These are phyloP conservation scores for Belonocnema kinseyi DNA, from an alignment of 1,140 invertebrate species.

Conservation along the genomic window DNA sequence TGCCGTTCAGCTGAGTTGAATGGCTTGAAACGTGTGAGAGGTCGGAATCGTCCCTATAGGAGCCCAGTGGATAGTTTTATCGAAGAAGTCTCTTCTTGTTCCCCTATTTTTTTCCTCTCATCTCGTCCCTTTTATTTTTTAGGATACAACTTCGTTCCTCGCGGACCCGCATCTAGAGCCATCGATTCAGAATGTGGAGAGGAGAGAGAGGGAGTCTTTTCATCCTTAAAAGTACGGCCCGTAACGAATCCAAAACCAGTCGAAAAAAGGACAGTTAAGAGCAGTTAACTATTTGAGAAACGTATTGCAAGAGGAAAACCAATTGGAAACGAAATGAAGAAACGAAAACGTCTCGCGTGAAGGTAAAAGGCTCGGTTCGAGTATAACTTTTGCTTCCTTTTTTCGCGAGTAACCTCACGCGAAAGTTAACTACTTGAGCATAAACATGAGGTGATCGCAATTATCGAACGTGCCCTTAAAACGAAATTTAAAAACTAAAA, in stretches of 20 bases:
- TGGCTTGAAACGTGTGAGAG: slow-evolving; percentile 31
- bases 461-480: not conserved
- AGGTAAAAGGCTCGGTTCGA: slow-evolving; percentile 25
- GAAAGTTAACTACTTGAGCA: slow-evolving; percentile 29
- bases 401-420: slow-evolving; percentile 13
- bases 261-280: slow-evolving; percentile 32
- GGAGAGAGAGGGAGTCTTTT: not conserved
- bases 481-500: not conserved
- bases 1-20: slow-evolving; percentile 40
- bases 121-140: slow-evolving; percentile 46
- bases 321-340: slow-evolving; percentile 35
- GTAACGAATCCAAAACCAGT: slow-evolving; percentile 23
- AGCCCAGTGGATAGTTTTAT: slow-evolving; percentile 45
- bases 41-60: slow-evolving; percentile 29
- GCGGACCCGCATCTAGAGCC: slow-evolving; percentile 46
- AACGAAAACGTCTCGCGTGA: slow-evolving; percentile 19
- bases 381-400: slow-evolving; percentile 22
- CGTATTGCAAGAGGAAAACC: slow-evolving; percentile 42
- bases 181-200: slow-evolving; percentile 33
- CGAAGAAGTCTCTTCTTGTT: slow-evolving; percentile 40
- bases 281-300: slow-evolving; percentile 42
- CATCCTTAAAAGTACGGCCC: slow-evolving; percentile 14
- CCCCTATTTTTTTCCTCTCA: slow-evolving; percentile 38
- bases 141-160: slow-evolving; percentile 50
- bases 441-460: slow-evolving; percentile 9